A percentile compares a stretch with the other conserved stretches of the same genome.
Evolutionary conservation across 2,797 vertebrate species (phyloP).

Genomic region (Tympanoctomys barrerae): DNA sequence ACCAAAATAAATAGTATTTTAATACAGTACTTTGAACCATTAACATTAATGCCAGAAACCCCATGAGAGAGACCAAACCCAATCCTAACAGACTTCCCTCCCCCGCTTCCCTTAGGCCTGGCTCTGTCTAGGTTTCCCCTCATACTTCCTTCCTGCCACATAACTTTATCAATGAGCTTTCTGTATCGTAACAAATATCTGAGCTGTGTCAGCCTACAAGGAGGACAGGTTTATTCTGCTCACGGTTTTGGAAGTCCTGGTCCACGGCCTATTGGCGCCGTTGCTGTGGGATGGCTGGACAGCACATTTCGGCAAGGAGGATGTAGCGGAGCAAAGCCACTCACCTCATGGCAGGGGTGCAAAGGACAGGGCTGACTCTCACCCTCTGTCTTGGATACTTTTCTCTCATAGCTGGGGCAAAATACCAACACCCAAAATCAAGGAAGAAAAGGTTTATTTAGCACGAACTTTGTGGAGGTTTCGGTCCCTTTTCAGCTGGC

Average conservation of each 20-base stretch:
- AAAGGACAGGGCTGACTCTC: not conserved
- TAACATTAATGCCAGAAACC: not conserved
- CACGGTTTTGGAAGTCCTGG: not conserved
- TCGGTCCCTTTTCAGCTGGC: no score
- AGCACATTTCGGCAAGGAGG: not conserved
- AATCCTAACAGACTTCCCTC: fast-evolving
- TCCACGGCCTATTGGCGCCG: not conserved
- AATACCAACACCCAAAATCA: no score
- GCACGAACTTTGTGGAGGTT: no score
- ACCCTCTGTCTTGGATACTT: not conserved
- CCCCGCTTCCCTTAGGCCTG: not conserved
- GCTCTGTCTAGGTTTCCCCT: not conserved
- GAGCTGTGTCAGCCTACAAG: not conserved
- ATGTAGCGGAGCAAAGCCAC: fast-evolving
- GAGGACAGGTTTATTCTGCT: not conserved
- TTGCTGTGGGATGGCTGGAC: not conserved
- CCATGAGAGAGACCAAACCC: not conserved
- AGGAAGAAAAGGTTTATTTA: no score
- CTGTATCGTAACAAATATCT: not conserved
- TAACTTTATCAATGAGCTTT: not conserved
- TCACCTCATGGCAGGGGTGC: not conserved
- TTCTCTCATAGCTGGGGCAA: not conserved
- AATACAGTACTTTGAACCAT: not conserved
- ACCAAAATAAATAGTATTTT: slow-evolving; percentile 23
- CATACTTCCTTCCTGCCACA: not conserved